Evolutionary conservation across 1,140 invertebrate genomes (phyloP).

Genomic region (Anastatus disparis): DNA sequence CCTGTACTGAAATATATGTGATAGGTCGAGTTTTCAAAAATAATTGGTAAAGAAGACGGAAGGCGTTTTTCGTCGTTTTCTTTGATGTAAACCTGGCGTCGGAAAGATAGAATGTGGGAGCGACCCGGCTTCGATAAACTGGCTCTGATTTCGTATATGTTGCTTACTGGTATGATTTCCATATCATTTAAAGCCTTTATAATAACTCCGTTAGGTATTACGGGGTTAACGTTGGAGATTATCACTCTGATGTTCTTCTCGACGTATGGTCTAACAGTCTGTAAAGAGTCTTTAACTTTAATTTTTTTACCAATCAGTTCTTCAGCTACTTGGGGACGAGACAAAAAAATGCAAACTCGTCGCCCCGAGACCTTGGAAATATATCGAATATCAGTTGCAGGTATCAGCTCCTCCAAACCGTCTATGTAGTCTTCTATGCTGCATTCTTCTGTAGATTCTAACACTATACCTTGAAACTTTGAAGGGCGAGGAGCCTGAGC

Average conservation of each 20-base stretch:
- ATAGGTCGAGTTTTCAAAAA: slow-evolving; percentile 1
- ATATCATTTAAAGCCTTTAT: neutral
- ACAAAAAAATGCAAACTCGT: no score
- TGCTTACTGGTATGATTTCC: neutral
- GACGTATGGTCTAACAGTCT: neutral
- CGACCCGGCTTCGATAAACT: neutral
- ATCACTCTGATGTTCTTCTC: neutral
- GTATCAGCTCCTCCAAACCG: no score
- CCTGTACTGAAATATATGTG: slow-evolving; percentile 22
- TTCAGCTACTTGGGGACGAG: no score
- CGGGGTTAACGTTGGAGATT: neutral
- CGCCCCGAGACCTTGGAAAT: no score
- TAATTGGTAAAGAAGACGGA: neutral
- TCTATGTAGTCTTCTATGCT: no score
- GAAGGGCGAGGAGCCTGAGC: no score
- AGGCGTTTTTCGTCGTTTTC: neutral
- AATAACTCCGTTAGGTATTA: neutral
- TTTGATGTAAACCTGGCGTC: slow-evolving; percentile 16
- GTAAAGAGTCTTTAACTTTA: no score
- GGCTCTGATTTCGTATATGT: neutral
- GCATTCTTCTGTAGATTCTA: no score
- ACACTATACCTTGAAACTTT: no score
- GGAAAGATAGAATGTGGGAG: neutral
- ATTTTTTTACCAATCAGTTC: no score
- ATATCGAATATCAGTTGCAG: no score